Evolutionary conservation across 2,888 invertebrate genomes (phyloP).

Genomic region (Metallyticus violacea): DNA sequence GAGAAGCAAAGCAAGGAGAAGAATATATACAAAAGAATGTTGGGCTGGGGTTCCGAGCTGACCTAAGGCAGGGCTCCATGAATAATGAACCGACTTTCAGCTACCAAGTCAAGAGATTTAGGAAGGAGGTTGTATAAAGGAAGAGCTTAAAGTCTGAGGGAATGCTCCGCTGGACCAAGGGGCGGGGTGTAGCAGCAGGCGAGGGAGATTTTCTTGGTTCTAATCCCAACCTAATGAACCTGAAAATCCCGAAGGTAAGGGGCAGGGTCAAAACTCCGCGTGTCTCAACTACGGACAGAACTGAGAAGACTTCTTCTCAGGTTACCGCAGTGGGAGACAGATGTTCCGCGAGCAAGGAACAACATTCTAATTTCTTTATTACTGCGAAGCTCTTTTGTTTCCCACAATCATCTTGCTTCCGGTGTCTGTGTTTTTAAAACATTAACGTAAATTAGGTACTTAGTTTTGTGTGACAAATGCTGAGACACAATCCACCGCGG

Average conservation of each 20-base stretch:
- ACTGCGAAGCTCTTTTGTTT: too few relatives aligned
- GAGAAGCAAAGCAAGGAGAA: background rate
- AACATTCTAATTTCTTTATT: too few relatives aligned
- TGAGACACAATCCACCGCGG: too few relatives aligned
- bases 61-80: slow-evolving; percentile 18
- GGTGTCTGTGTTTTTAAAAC: too few relatives aligned
- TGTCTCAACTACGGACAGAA: too few relatives aligned
- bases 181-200: background rate
- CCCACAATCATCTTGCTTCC: too few relatives aligned
- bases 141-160: slow-evolving; percentile 10
- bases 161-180: background rate
- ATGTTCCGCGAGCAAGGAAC: too few relatives aligned
- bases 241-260: slow-evolving; percentile 19
- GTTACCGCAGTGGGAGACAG: too few relatives aligned
- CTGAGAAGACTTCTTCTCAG: too few relatives aligned
- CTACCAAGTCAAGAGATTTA: slow-evolving; percentile 26
- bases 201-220: slow-evolving; percentile 27
- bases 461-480: too few relatives aligned
- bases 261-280: background rate
- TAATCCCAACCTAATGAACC: slow-evolving; percentile 32
- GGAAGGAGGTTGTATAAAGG: slow-evolving; percentile 19
- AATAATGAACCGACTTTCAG: slow-evolving; percentile 31
- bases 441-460: too few relatives aligned
- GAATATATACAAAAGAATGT: background rate
- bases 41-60: slow-evolving; percentile 4